Conservation (phyloP, 2,888 invertebrate genomes). For the Rhorus exstirpatorius region DNA sequence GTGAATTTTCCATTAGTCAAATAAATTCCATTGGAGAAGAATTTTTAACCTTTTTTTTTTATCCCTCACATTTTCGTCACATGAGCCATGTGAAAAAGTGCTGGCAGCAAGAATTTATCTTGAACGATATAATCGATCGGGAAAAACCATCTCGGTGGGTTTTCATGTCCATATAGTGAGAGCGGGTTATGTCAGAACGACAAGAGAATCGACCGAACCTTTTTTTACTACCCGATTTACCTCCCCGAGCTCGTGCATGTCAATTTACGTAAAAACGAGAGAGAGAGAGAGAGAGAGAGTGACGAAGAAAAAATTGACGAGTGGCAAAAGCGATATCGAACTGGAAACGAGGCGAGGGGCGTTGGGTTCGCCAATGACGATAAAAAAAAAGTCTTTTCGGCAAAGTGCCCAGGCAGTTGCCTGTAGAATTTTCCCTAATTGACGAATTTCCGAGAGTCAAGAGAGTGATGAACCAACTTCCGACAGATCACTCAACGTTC, state of each 20-base stretch:
- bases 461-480: constrained; percentile 13
- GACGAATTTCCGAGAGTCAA: neutral
- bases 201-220: constrained; percentile 1
- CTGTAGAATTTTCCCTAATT: constrained; percentile 17
- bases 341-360: neutral
- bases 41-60: neutral
- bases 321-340: constrained; percentile 12
- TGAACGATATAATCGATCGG: constrained; percentile 52
- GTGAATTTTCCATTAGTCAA: too few relatives aligned
- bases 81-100: neutral
- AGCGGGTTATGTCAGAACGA: too few relatives aligned
- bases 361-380: neutral
- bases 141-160: constrained; percentile 19
- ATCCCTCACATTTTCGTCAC: constrained; percentile 18
- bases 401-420: constrained; percentile 22
- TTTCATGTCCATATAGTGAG: constrained; percentile 9
- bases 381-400: constrained; percentile 25
- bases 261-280: constrained; percentile 46
- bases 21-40: constrained; percentile 15
- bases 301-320: constrained; percentile 2
- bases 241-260: constrained; percentile 48
- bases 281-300: neutral
- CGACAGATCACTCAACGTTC: neutral
- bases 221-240: constrained; percentile 58
- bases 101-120: constrained; percentile 18